phyloP scores from a whole-genome alignment of 2,888 invertebrate species.

The Aphidoletes aphidimyza region DNA sequence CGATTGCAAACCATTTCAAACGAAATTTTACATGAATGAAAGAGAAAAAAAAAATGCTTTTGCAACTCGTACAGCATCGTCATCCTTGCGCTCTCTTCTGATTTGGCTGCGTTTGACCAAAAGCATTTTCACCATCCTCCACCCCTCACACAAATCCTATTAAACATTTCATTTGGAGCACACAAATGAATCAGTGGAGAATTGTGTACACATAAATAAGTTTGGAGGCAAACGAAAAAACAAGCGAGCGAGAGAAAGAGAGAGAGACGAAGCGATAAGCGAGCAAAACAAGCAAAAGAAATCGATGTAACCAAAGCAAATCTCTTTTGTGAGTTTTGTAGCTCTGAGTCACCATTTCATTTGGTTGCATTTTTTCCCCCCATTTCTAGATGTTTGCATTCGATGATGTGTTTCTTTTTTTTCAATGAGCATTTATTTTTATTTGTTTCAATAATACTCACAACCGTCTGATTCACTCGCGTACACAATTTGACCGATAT shows the following conservation, averaged over 20 bases:
- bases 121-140: background rate
- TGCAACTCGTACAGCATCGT: background rate
- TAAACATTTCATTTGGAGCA: background rate
- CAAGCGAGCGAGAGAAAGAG: too few relatives aligned
- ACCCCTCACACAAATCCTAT: background rate
- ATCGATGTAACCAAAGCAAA: background rate
- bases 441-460: constrained; percentile 21
- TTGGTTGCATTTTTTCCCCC: background rate
- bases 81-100: background rate
- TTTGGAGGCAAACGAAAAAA: background rate
- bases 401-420: background rate
- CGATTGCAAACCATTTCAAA: background rate
- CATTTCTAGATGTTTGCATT: background rate
- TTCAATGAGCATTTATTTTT: constrained; percentile 31
- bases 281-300: background rate
- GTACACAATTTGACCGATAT: background rate
- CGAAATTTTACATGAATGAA: background rate
- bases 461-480: background rate
- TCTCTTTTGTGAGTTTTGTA: background rate
- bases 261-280: background rate
- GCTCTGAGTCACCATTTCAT: background rate
- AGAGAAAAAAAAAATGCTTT: background rate
- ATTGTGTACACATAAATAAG: background rate
- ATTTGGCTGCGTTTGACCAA: background rate
- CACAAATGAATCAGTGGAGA: background rate